Evolutionary conservation across 2,797 vertebrate species (phyloP).

Genomic region (Scyliorhinus canicula): DNA sequence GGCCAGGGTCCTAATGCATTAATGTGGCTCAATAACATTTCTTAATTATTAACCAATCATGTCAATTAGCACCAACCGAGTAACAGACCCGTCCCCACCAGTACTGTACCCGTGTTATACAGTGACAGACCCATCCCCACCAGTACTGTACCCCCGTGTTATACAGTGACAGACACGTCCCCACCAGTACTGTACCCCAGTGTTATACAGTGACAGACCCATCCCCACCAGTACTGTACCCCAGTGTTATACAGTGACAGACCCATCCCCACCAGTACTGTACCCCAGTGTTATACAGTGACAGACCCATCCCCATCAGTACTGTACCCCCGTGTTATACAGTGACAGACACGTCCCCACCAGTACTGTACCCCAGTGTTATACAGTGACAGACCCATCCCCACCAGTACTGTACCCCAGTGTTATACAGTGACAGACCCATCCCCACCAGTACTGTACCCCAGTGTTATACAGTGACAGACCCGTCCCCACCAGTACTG

Average conservation of each 20-base stretch:
- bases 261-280: background rate
- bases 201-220: background rate
- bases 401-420: background rate
- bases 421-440: background rate
- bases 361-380: background rate
- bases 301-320: background rate
- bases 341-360: background rate
- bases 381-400: background rate
- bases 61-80: background rate
- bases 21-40: background rate
- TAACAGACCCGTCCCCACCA: background rate
- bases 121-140: background rate
- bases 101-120: background rate
- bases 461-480: too few species aligned
- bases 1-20: too few species aligned
- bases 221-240: background rate
- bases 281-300: background rate
- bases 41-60: background rate
- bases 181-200: background rate
- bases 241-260: background rate
- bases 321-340: background rate
- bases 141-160: background rate
- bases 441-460: too few species aligned
- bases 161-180: background rate
- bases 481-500: too few species aligned